A percentile compares a stretch with the other conserved stretches of the same genome.
These are phyloP conservation scores for Stomatorhinus ivindoensis DNA, from an alignment of 2,113 vertebrate species.

Conservation along the genomic window DNA sequence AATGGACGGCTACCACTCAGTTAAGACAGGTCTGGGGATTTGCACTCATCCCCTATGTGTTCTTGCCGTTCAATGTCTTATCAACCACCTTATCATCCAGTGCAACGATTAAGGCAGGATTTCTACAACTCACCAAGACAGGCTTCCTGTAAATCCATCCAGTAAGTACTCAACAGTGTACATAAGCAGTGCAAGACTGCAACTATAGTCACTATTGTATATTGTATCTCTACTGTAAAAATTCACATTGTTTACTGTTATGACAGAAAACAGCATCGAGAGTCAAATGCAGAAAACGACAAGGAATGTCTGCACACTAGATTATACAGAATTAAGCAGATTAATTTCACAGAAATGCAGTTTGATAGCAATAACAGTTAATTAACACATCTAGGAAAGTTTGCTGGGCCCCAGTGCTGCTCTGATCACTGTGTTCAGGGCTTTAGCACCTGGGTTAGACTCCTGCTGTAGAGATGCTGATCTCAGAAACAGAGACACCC, in stretches of 20 bases:
- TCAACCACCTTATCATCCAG: background rate
- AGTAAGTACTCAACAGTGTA: background rate
- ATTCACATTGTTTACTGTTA: background rate
- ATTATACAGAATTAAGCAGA: background rate
- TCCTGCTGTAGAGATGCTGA: background rate
- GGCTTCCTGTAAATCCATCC: background rate
- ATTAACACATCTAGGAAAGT: background rate
- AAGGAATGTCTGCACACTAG: background rate
- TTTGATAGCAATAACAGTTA: background rate
- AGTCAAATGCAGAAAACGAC: background rate
- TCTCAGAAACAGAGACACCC: conserved; percentile 62
- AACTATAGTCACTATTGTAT: background rate
- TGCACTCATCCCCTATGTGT: background rate
- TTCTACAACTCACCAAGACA: background rate
- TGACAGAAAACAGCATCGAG: background rate
- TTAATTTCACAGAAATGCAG: background rate
- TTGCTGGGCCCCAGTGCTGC: background rate
- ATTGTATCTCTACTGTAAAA: background rate
- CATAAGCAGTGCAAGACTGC: background rate
- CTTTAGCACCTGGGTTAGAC: background rate
- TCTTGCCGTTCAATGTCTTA: background rate
- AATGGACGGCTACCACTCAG: background rate
- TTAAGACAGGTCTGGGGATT: background rate
- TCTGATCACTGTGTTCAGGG: background rate
- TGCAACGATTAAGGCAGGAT: background rate